phyloP scores from a whole-genome alignment of 1,140 invertebrate genomes.

The Cydia splendana region DNA sequence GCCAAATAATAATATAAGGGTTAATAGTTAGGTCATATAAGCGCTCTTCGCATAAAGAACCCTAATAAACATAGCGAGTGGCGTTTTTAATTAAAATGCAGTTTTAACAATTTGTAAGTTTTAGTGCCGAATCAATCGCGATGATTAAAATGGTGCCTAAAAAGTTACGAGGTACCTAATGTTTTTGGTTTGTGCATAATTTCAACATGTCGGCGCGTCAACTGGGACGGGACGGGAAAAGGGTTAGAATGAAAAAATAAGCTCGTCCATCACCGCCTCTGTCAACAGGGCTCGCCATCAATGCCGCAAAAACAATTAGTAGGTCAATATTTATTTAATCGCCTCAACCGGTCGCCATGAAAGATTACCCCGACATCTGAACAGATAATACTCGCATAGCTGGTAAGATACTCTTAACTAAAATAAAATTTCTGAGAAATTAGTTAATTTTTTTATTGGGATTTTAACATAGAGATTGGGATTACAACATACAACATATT shows the following conservation, averaged over 20 bases:
- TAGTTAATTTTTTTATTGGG: slow-evolving; percentile 29
- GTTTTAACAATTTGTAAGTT: not conserved
- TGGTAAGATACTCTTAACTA: not conserved
- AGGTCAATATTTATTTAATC: slow-evolving; percentile 76
- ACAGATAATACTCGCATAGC: slow-evolving; percentile 11
- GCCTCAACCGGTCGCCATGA: slow-evolving; percentile 49
- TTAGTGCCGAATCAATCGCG: not conserved
- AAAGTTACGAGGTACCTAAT: slow-evolving; percentile 22
- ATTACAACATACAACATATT: too few relatives aligned
- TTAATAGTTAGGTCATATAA: too few relatives aligned
- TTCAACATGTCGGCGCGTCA: slow-evolving; percentile 55
- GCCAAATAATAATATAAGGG: too few relatives aligned
- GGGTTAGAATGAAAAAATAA: slow-evolving; percentile 61
- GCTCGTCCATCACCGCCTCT: slow-evolving; percentile 71
- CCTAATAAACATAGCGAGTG: too few relatives aligned
- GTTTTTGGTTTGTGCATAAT: slow-evolving; percentile 39
- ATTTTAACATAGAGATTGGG: too few relatives aligned
- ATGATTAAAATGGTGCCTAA: slow-evolving; percentile 7
- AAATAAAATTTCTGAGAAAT: not conserved
- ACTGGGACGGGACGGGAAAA: slow-evolving; percentile 56
- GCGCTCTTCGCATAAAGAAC: too few relatives aligned
- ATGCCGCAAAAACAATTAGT: slow-evolving; percentile 76
- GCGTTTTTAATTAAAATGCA: too few relatives aligned
- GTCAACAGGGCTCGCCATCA: slow-evolving; percentile 67
- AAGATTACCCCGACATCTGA: slow-evolving; percentile 44